A percentile compares a stretch with the other conserved stretches of the same genome.
Conservation (phyloP, 2,888 invertebrate genomes). For the Pterobdella sp. region DNA sequence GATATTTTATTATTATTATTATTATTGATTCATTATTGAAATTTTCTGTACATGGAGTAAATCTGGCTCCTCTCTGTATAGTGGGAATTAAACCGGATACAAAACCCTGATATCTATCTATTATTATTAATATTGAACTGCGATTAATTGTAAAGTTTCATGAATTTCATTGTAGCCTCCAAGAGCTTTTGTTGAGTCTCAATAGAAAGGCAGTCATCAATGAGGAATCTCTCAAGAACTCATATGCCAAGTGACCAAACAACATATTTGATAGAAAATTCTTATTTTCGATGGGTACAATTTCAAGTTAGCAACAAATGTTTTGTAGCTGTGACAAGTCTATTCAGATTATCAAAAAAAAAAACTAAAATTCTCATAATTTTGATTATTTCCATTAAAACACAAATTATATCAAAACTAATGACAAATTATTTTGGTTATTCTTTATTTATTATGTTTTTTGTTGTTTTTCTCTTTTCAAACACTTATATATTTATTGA, state of each 20-base stretch:
- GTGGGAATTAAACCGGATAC: too few relatives aligned
- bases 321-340: too few relatives aligned
- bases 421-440: not conserved
- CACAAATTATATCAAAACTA: too few relatives aligned
- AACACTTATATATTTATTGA: conserved; percentile 63
- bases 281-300: too few relatives aligned
- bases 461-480: conserved; percentile 40
- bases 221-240: not conserved
- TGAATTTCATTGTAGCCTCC: conserved; percentile 12
- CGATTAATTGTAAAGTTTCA: too few relatives aligned
- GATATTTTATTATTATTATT: not conserved
- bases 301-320: too few relatives aligned
- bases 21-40: not conserved
- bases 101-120: too few relatives aligned
- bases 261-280: too few relatives aligned
- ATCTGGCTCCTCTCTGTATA: not conserved
- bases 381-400: too few relatives aligned
- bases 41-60: not conserved
- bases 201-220: not conserved
- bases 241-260: not conserved
- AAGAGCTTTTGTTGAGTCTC: not conserved
- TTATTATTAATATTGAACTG: too few relatives aligned
- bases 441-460: not conserved
- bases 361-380: too few relatives aligned
- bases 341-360: too few relatives aligned